Evolutionary conservation across 2,113 vertebrate genomes (phyloP), one percentile per base, ranked within the genome.

Genomic region (Columbina picui): DNA sequence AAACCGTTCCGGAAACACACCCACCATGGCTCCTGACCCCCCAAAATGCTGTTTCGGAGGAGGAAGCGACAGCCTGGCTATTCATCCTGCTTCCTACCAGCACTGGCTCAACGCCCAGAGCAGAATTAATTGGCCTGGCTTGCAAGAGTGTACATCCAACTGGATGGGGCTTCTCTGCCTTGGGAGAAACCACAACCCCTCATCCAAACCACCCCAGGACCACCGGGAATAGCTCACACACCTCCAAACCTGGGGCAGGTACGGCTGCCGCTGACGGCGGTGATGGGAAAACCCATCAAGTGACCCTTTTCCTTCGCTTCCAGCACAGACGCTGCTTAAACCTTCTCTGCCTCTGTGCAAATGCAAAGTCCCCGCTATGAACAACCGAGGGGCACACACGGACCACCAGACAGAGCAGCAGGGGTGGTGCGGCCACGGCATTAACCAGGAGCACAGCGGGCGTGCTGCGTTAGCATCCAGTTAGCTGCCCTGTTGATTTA

Each of bases 351-450:
- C 52, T 21, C 47, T 49, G 10, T 21, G 41, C 34, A 79, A 3
- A 29, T 3, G 1, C 32, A 20, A 34, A 34, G 43, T 8, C 47
- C 10, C n/a, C 39, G 49, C 9, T 26, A 4, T 0, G 34, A 76
- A 52, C 34, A 43, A 3, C 26, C 19, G 76, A 64, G 11, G 67
- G 57, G 53, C 71, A 25, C 1, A 0, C 27, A 5, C 36, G 23
- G 49, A 27, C 49, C 21, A 12, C 25, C 3, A 3, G 34, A 63
- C 61, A n/a, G 49, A 67, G 26, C 14, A 56, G 39, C 69, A n/a
- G 0, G 0, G 49, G 55, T 0, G 0, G 26, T 3, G 13, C 80
- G 52, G 56, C 69, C 39, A 3, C 4, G 4, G 69, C 45, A 30
- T 20, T 2, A 23, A 30, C 53, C 32, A 55, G 49, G 43, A 22